Base-by-base conservation (phyloP, 1,140 invertebrate species). In the Manduca sexta region DNA sequence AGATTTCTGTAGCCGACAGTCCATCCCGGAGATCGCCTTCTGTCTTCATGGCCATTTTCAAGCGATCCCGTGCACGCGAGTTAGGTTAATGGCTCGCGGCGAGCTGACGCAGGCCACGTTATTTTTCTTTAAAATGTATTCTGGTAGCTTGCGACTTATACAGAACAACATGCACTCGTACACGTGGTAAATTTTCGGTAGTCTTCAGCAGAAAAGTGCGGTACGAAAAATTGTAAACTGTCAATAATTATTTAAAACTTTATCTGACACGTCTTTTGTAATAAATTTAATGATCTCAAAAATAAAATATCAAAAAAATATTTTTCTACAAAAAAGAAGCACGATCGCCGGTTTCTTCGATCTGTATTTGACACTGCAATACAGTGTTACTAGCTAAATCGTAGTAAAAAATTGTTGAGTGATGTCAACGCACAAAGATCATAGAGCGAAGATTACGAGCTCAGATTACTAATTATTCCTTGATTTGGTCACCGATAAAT, bases 1-100 rank as follows among this genome's bases (percentile, higher is more conserved):
- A 98, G 29, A 98, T 88, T 64, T 97, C 91, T 2, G 88, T 84
- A 11, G 94, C 95, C 3, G 88, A 88, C 6, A 89, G 75, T 2
- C 89, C 89, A 68, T 90, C 89, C 33, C 87, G 80, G 26, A 89
- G 64, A 48, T 85, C 73, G 18, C 69, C 73, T 45, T 75, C 73
- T 18, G 51, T 60, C 33, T 48, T 58, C 14, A 61, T 63, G 26
- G 70, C 66, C 77, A 79, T 84, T 39, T 59, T 66, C 31, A 12
- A 35, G 8, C 8, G 13, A 11, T 56, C 67, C 71, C 67, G 71
- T 73, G 75, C 47, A 56, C 21, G 21, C 21, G 4, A 1, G 21
- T 26, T 3, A 26, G 21, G 21, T 26, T 26, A 26, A 1, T 5
- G 21, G 4, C 21, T 8, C 21, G 21, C 1, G 21, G 21, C 14